phyloP scores from a whole-genome alignment of 2,113 vertebrate genomes.

The Cyprinodon brontotheroides region DNA sequence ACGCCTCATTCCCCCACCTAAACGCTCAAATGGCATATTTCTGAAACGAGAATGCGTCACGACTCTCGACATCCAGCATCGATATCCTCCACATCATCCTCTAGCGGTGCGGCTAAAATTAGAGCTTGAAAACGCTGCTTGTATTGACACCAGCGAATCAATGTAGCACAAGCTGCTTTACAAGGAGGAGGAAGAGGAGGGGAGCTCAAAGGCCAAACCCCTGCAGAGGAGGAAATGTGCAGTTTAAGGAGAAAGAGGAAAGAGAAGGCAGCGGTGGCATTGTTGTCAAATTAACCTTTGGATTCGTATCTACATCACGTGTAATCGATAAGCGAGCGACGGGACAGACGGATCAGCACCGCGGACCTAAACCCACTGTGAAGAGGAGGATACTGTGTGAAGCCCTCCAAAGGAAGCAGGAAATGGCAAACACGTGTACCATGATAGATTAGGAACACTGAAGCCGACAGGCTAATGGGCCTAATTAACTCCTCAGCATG shows the following conservation, averaged over 20 bases:
- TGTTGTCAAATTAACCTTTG: slow-evolving; percentile 40
- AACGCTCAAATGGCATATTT: slow-evolving; percentile 39
- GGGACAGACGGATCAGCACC: background rate
- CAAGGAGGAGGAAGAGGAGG: slow-evolving; percentile 41
- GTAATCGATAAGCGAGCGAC: slow-evolving; percentile 29
- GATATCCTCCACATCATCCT: slow-evolving; percentile 65
- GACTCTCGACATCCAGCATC: slow-evolving; percentile 67
- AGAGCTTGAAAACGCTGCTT: slow-evolving; percentile 64
- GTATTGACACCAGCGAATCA: slow-evolving; percentile 70
- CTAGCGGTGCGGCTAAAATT: slow-evolving; percentile 70
- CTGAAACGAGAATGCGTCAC: slow-evolving; percentile 65
- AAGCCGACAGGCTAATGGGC: slow-evolving; percentile 7
- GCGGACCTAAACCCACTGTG: slow-evolving; percentile 10
- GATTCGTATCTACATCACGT: slow-evolving; percentile 38
- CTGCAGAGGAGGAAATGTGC: slow-evolving; percentile 58
- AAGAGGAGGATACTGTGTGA: slow-evolving; percentile 10
- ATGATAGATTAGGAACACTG: slow-evolving; percentile 17
- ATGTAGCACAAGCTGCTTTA: slow-evolving; percentile 67
- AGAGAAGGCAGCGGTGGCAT: slow-evolving; percentile 41
- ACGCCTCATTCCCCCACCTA: slow-evolving; percentile 22
- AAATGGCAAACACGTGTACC: slow-evolving; percentile 3
- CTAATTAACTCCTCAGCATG: background rate
- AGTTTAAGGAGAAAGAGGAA: slow-evolving; percentile 33
- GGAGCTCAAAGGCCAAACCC: slow-evolving; percentile 44
- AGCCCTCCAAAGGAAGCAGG: slow-evolving; percentile 3